Conservation (phyloP, 2,797 vertebrate species). For the Chloroceryle amazona region DNA sequence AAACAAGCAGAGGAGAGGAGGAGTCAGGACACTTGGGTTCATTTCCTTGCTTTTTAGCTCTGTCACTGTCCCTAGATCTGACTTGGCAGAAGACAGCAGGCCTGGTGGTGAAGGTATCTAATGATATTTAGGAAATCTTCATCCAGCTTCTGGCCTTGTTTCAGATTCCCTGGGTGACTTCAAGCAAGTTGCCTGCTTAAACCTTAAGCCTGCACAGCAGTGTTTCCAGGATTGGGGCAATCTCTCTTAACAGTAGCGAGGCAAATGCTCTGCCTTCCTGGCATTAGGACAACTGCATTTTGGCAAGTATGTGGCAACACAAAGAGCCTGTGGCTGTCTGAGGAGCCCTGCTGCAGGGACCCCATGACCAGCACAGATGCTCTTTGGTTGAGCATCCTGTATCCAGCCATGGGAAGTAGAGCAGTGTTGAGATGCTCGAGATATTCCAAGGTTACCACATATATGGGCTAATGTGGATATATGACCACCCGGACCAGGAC, state of each 20-base stretch:
- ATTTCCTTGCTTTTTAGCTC: neutral
- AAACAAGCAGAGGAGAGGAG: neutral
- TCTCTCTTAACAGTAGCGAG: neutral
- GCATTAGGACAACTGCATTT: neutral
- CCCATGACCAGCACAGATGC: fast-evolving
- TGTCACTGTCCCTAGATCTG: neutral
- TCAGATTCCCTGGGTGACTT: neutral
- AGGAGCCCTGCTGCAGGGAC: neutral
- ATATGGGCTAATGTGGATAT: fast-evolving
- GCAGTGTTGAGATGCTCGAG: neutral
- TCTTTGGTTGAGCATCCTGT: neutral
- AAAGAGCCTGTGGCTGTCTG: fast-evolving
- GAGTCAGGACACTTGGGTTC: neutral
- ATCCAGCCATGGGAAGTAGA: neutral
- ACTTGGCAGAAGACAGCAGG: neutral
- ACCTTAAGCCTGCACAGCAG: neutral
- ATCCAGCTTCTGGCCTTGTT: neutral
- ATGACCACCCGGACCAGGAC: neutral
- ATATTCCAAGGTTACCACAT: neutral
- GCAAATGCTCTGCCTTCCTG: neutral
- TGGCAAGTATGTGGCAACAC: neutral
- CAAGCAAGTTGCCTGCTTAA: neutral
- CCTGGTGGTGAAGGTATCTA: neutral
- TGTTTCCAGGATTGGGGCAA: neutral
- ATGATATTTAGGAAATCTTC: neutral